Evolutionary conservation across 2,888 invertebrate species (phyloP).

Genomic region (Limnephilus rhombicus): DNA sequence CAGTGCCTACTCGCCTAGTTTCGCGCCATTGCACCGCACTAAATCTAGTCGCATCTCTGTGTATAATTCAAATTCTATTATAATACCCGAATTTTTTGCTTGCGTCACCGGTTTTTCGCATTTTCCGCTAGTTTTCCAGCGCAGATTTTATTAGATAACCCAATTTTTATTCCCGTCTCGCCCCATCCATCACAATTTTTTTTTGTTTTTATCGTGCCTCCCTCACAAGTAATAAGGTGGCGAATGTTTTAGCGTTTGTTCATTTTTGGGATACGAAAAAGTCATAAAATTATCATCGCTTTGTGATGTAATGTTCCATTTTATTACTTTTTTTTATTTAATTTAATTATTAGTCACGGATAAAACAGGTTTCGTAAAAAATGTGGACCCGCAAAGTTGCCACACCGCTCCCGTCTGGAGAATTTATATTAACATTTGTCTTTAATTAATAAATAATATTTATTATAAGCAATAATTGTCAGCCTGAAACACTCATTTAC

Average conservation of each 20-base stretch:
- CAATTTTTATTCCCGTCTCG: background rate
- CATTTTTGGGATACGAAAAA: background rate
- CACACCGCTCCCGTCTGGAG: too few relatives aligned
- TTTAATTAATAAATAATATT: too few relatives aligned
- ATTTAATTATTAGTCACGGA: too few relatives aligned
- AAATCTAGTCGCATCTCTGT: background rate
- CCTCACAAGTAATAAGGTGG: background rate
- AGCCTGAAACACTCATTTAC: too few relatives aligned
- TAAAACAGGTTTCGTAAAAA: too few relatives aligned
- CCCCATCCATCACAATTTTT: background rate
- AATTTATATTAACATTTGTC: too few relatives aligned
- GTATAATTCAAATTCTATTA: background rate
- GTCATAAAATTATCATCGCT: background rate
- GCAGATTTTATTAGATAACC: conserved; percentile 8
- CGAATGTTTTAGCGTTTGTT: background rate
- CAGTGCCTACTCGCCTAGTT: background rate
- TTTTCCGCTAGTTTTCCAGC: conserved; percentile 4
- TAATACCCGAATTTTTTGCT: background rate
- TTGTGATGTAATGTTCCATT: background rate
- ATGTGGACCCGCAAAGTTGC: too few relatives aligned
- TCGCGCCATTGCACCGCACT: too few relatives aligned
- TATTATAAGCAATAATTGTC: too few relatives aligned
- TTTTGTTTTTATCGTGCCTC: background rate
- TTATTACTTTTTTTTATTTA: background rate
- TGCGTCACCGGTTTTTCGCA: background rate